Evolutionary conservation across 2,888 invertebrate species (phyloP), one percentile per base, ranked within the genome.

Genomic region (Drosophila sordidula): DNA sequence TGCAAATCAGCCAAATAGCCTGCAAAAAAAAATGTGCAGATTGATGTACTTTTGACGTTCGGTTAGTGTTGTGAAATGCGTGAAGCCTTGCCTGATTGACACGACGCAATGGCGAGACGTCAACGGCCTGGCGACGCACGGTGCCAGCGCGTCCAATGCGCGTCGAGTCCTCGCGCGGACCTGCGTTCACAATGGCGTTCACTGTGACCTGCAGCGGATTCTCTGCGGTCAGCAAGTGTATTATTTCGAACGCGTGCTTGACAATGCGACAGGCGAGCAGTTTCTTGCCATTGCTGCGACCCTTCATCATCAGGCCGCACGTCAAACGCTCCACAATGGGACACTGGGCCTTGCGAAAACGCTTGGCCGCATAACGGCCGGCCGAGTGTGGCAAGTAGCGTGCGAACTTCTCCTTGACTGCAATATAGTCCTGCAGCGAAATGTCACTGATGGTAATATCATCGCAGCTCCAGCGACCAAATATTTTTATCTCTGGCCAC

Each of bases 101-200:
- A 91, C 99, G 95, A 82, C 99, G 95, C 84, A 99, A 94, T 8
- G 99, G 99, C 9, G 99, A 99, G 57, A 99, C 99, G 91, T 99
- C 99, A 74, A 99, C 99, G 83, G 99, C 99, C 92, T 99, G 99
- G 93, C 99, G 95, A 91, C 99, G 95, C n/a, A 99, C 99, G 1
- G 99, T 99, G 94, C 99, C 99, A 72, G 99, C 99, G 90, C 99
- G 97, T 93, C 99, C 99, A 90, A 99, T 99, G 94, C 99, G 97
- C 54, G 99, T 99, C 0, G 99, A 99, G 92, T 99, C 99, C 95
- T 99, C 99, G 91, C 99, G 95, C 46, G 99, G 99, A 6, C 99
- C 99, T 71, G 98, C 98, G 93, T 99, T 99, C 90, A 99, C 99
- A 90, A 99, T 98, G 72, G 99, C 99, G 38, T 74, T 67, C 6